These are phyloP conservation scores for Caloenas nicobarica DNA, from an alignment of 2,113 vertebrate genomes.

Conservation along the genomic window DNA sequence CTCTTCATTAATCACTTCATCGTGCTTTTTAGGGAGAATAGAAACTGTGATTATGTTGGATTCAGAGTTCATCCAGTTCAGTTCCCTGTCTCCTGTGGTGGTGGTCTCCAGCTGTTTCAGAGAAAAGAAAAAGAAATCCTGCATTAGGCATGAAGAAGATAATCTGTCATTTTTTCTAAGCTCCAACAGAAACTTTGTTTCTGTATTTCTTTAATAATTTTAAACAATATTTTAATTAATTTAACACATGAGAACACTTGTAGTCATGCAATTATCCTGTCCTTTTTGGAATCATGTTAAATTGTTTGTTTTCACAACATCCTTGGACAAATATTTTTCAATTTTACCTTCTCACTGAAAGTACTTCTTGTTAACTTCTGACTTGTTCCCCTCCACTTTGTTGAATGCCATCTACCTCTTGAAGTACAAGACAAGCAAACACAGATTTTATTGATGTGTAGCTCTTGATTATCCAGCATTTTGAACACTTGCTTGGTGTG, in stretches of 20 bases:
- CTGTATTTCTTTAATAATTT: background rate
- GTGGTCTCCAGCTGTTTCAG: background rate
- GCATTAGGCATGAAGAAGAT: background rate
- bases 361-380: background rate
- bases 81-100: background rate
- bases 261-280: background rate
- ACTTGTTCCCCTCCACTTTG: background rate
- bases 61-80: slow-evolving; percentile 2
- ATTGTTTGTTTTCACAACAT: background rate
- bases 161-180: background rate
- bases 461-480: background rate
- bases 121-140: background rate
- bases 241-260: background rate
- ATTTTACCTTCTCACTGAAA: background rate
- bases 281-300: background rate
- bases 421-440: background rate
- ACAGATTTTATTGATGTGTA: background rate
- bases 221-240: background rate
- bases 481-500: background rate
- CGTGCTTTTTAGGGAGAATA: background rate
- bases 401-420: background rate
- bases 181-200: background rate
- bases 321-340: background rate
- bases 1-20: background rate
- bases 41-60: background rate